Conservation (phyloP, 2,797 vertebrate genomes). For the Karalla daura region DNA sequence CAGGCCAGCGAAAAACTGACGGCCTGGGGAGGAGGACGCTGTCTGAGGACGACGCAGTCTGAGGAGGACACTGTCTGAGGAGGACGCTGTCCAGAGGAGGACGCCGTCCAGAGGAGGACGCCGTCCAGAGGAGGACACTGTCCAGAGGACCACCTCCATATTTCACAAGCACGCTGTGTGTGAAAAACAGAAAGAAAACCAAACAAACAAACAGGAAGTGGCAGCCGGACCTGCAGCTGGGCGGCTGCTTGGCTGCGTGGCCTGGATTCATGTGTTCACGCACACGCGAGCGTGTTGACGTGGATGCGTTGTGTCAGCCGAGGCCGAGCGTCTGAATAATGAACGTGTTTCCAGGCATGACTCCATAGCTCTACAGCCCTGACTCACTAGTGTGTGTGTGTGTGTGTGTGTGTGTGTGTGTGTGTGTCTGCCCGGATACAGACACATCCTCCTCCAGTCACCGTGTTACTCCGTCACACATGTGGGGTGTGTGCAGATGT, state of each 20-base stretch:
- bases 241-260: slow-evolving; percentile 20
- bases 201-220: no score
- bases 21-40: no score
- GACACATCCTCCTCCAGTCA: slow-evolving; percentile 26
- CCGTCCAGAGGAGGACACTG: no score
- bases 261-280: slow-evolving; percentile 48
- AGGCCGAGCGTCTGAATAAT: slow-evolving; percentile 55
- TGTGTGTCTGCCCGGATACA: slow-evolving; percentile 2
- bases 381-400: slow-evolving; percentile 41
- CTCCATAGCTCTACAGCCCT: slow-evolving; percentile 32
- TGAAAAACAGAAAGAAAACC: no score
- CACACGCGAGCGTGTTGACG: slow-evolving; percentile 38
- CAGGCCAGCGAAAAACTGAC: no score
- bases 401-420: slow-evolving; percentile 7
- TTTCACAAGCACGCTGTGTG: no score
- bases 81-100: no score
- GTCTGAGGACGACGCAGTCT: no score
- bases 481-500: slow-evolving; percentile 9
- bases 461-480: slow-evolving; percentile 23
- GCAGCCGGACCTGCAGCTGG: no score
- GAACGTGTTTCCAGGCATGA: slow-evolving; percentile 60
- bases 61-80: no score
- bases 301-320: slow-evolving; percentile 48
- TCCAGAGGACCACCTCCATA: no score
- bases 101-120: no score